Evolutionary conservation across 2,888 invertebrate species (phyloP), one percentile per base, ranked within the genome.

Genomic region (Drosophila lutescens): DNA sequence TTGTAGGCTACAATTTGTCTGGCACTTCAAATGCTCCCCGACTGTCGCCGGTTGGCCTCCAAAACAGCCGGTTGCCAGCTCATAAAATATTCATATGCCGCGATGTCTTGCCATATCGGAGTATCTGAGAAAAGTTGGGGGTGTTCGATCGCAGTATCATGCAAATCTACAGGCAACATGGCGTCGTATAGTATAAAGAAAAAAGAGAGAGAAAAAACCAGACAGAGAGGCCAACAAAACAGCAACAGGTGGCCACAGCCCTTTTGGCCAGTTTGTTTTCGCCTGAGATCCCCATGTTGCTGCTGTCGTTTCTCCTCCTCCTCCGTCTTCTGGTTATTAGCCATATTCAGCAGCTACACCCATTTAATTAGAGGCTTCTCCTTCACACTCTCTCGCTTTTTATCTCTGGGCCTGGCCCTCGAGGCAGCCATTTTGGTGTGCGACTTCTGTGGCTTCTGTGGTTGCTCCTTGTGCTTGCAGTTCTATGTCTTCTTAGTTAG

Each of bases 1-100:
- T 85, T 85, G 85, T 86, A 80, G 84, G 88, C 89, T 78, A 83
- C 85, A 88, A 88, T 88, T 85, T 85, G 84, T 85, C 84, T 83
- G 73, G 53, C 88, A 83, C 76, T 70, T 68, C 51, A 56, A 59
- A 30, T 60, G 60, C 60, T 57, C 57, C 57, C 30, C 17, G 51
- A 34, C 62, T 53, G 57, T 68, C 66, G 50, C 44, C 51, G 41
- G 44, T 55, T 71, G 61, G 70, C 70, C 70, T 70, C 71, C 72
- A 61, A 36, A 47, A 56, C 75, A 66, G 59, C 63, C 54, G 61
- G 60, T 55, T 53, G 51, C 46, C 60, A 56, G 60, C 68, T 67
- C 49, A 63, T 63, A 63, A 63, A 69, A 69, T 69, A 69, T 69
- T 69, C 70, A 69, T 58, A 58, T 47, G 49, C 32, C 44, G 23